Base-by-base conservation (phyloP, 1,140 invertebrate species). In the Potamilus streckersoni region DNA sequence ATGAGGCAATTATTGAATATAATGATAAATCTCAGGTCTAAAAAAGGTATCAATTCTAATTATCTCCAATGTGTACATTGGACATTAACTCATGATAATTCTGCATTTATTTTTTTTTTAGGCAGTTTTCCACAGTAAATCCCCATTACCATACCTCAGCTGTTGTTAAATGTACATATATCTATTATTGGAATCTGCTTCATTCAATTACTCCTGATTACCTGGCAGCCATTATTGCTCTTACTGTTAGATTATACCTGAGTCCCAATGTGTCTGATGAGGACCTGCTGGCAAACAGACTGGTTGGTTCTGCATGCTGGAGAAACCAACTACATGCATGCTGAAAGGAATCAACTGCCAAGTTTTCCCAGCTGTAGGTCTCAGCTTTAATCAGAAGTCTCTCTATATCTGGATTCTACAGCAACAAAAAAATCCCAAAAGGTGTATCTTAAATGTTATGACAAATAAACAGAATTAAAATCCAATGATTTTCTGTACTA, bases 271-370 rank as follows among this genome's bases (percentile, higher is more conserved):
- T 59, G 84, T 90, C 87, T 90, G 91, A 66, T 87, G 91, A 73
- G 81, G 87, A 76, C 89, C 90, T 59, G 90, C 81, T 81, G 82
- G 80, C 85, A 4, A 95, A 90, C 57, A 95, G 92, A 78, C 94
- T 93, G 72, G 91, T 89, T 0, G 94, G 93, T 89, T 96, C 94
- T 86, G 93, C 94, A 66, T 93, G 93, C 91, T 93, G 94, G 3
- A 95, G 92, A 78, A 94, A 94, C 94, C 94, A 95, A 83, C 94
- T 94, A 70, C 94, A 91, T 23, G 94, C 91, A 69, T 93, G 91
- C 82, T 95, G 93, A 79, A 93, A 93, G 38, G 91, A 91, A 15
- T 88, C 87, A n/a, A 92, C 92, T 75, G 94, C 94, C 13, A 95
- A 88, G 57, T 93, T 85, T 75, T 93, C 90, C 95, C 95, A 96